These are phyloP conservation scores for Agrenia bidenticulata DNA, from an alignment of 2,888 invertebrate species.

Conservation along the genomic window DNA sequence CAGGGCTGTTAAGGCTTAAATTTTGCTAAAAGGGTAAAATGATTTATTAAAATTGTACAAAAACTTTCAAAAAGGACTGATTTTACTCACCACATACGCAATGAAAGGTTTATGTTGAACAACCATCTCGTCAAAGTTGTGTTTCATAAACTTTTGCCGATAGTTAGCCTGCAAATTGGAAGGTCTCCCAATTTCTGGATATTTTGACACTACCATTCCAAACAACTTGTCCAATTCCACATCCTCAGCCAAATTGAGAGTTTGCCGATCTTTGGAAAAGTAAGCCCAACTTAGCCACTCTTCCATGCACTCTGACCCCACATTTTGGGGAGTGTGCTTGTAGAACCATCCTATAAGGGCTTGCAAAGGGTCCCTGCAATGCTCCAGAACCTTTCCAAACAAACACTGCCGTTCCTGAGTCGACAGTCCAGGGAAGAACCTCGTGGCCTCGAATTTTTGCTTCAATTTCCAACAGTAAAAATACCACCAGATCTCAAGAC, in stretches of 20 bases:
- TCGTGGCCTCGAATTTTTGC: constrained; percentile 4
- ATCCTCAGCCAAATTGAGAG: constrained; percentile 6
- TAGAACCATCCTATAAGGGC: constrained; percentile 24
- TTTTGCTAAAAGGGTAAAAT: too few relatives aligned
- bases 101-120: constrained; percentile 29
- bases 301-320: constrained; percentile 17
- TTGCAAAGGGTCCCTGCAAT: constrained; percentile 8
- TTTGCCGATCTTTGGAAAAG: constrained; percentile 9
- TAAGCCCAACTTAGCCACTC: constrained; percentile 27
- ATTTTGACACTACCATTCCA: too few relatives aligned
- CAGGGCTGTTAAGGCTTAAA: too few relatives aligned
- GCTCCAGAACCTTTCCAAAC: constrained; percentile 8
- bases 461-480: constrained; percentile 15
- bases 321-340: constrained; percentile 3
- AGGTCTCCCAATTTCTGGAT: neutral
- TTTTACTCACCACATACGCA: constrained; percentile 20
- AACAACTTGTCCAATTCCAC: constrained; percentile 9
- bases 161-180: neutral
- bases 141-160: constrained; percentile 19
- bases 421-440: neutral
- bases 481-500: constrained; percentile 13
- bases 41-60: too few relatives aligned
- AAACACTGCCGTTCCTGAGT: neutral
- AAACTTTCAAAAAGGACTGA: too few relatives aligned
- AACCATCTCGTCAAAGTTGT: constrained; percentile 23